A percentile compares a stretch with the other conserved stretches of the same genome.
Evolutionary conservation across 2,113 vertebrate species (phyloP).

Genomic region (Eonycteris spelaea): DNA sequence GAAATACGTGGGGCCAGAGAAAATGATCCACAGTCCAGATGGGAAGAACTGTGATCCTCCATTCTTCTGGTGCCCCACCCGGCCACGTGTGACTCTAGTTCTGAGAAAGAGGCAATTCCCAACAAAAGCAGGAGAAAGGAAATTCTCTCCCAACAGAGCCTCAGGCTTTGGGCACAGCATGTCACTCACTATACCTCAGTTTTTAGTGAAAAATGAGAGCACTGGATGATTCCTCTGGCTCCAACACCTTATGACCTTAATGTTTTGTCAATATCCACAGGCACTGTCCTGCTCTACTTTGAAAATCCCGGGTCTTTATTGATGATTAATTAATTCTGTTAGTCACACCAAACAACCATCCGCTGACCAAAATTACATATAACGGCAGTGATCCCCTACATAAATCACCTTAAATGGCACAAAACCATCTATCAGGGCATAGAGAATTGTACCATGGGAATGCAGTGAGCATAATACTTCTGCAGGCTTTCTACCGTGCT

Average conservation of each 20-base stretch:
- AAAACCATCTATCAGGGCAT: background rate
- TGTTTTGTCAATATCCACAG: background rate
- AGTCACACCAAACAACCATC: background rate
- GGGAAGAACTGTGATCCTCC: background rate
- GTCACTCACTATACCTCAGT: background rate
- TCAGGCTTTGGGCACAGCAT: background rate
- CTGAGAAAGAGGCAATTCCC: background rate
- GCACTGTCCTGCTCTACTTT: background rate
- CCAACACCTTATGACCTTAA: background rate
- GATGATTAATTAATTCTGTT: background rate
- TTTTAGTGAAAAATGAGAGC: background rate
- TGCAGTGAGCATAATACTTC: background rate
- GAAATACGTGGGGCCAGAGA: accelerated
- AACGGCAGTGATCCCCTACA: background rate
- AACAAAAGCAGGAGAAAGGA: background rate
- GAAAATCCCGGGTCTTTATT: background rate
- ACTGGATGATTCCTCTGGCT: background rate
- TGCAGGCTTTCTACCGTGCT: background rate
- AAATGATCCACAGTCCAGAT: too few relatives aligned
- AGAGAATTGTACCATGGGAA: background rate
- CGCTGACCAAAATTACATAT: background rate
- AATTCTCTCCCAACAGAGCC: background rate
- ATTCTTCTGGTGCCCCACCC: background rate
- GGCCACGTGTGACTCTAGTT: background rate
- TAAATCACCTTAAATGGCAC: background rate